These are phyloP conservation scores for Eclectus roratus DNA, from an alignment of 2,113 vertebrate genomes.

Conservation along the genomic window DNA sequence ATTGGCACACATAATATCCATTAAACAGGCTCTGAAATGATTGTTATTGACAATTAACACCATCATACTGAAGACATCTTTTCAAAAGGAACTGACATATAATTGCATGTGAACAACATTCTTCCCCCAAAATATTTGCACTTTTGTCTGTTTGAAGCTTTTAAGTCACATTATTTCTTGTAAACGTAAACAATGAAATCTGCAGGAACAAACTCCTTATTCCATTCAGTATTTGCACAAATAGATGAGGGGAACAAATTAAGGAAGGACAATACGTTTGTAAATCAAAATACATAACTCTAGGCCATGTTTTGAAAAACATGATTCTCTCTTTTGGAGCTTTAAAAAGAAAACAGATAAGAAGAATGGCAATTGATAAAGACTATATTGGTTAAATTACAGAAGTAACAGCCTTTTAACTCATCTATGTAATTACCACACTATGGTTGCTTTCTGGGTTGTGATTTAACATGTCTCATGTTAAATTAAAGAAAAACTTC, in stretches of 20 bases:
- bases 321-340: not conserved
- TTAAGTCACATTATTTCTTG: not conserved
- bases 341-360: slow-evolving; percentile 46
- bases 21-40: not conserved
- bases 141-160: not conserved
- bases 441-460: slow-evolving; percentile 31
- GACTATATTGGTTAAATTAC: not conserved
- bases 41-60: not conserved
- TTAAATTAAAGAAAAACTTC: slow-evolving; percentile 47
- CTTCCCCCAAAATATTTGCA: not conserved
- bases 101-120: not conserved
- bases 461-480: slow-evolving; percentile 20
- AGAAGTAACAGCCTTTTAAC: not conserved
- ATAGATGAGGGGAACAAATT: not conserved
- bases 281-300: not conserved
- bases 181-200: not conserved
- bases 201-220: not conserved
- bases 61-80: not conserved
- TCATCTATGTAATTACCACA: slow-evolving; percentile 11
- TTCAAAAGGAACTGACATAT: not conserved
- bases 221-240: not conserved
- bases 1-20: not conserved
- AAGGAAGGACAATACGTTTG: not conserved
- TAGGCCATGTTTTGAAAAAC: not conserved
- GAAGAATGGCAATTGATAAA: slow-evolving; percentile 43